Conservation (phyloP, 2,888 invertebrate genomes). For the Eupithecia exiguata region DNA sequence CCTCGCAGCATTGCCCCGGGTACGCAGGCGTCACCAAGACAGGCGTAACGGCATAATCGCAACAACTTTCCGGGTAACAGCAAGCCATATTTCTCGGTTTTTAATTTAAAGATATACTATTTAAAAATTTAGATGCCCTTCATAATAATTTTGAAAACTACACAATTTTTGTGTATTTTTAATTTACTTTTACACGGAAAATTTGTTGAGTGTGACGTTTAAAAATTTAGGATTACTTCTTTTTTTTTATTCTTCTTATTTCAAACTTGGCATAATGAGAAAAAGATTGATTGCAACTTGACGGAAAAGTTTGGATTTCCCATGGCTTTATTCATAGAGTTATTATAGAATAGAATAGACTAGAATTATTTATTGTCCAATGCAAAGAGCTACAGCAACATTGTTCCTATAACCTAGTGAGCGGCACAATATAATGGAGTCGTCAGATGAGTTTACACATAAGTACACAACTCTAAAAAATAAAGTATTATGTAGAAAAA, state of each 20-base stretch:
- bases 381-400: too few relatives aligned
- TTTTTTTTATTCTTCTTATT: constrained; percentile 3
- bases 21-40: constrained; percentile 55
- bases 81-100: constrained; percentile 62
- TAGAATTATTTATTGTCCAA: too few relatives aligned
- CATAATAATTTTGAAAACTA: constrained; percentile 45
- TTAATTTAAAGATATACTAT: constrained; percentile 32
- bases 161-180: constrained; percentile 49
- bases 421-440: too few relatives aligned
- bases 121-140: constrained; percentile 48
- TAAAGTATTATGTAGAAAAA: too few relatives aligned
- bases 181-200: constrained; percentile 12
- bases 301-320: not conserved
- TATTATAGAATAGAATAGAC: too few relatives aligned
- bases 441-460: too few relatives aligned
- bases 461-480: too few relatives aligned
- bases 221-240: not conserved
- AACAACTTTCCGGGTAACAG: constrained; percentile 59
- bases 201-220: constrained; percentile 19
- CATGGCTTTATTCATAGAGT: not conserved
- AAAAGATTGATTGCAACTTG: not conserved
- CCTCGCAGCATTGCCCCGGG: constrained; percentile 56
- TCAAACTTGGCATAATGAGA: not conserved
- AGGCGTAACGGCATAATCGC: constrained; percentile 63
- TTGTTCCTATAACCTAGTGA: too few relatives aligned